These are phyloP conservation scores for Pyrocephalus nanus DNA, from an alignment of 2,797 vertebrate genomes.

Conservation along the genomic window DNA sequence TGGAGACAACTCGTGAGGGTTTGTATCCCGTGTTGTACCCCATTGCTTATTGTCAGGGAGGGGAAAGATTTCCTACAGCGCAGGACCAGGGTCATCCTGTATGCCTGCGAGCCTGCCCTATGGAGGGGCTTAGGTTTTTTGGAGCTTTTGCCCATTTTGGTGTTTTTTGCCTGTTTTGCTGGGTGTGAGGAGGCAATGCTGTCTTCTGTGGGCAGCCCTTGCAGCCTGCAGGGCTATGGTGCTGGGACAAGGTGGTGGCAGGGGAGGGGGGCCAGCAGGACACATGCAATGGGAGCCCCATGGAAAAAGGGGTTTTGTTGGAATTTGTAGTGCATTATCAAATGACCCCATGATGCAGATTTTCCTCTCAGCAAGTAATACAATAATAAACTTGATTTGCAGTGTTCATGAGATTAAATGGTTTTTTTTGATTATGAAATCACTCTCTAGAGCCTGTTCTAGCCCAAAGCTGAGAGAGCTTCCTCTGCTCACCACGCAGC, in stretches of 20 bases:
- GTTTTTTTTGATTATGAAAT: conserved; percentile 76
- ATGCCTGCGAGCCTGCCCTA: neutral
- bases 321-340: conserved; percentile 29
- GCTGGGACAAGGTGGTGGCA: neutral
- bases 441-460: conserved; percentile 74
- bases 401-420: conserved; percentile 76
- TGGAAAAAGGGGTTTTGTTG: conserved; percentile 51
- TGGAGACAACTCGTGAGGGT: neutral
- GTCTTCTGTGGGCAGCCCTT: neutral
- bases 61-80: neutral
- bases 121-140: neutral
- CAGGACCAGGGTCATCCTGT: fast-evolving
- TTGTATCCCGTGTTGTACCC: neutral
- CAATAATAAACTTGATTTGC: conserved; percentile 79
- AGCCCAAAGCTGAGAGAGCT: conserved; percentile 70
- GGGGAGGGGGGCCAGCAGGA: neutral
- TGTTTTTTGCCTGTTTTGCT: neutral
- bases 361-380: conserved; percentile 68
- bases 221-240: neutral
- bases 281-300: neutral
- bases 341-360: conserved; percentile 56
- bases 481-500: conserved; percentile 69
- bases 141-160: neutral
- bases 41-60: neutral
- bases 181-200: neutral